Percentiles rank a stretch among this genome's conserved stretches.
Evolutionary conservation across 2,797 vertebrate genomes (phyloP).

Genomic region (Varecia variegata): DNA sequence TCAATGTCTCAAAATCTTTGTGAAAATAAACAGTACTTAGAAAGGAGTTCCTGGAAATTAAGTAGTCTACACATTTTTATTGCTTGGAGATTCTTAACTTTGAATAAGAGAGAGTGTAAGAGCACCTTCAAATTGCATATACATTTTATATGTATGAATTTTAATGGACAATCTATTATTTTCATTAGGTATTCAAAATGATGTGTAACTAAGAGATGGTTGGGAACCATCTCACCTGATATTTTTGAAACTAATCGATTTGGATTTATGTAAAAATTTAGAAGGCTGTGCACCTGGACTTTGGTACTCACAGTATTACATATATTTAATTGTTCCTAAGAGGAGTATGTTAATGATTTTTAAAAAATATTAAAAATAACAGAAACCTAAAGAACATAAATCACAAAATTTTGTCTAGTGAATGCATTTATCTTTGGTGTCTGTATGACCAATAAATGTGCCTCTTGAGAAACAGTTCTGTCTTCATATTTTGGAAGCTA

Average conservation of each 20-base stretch:
- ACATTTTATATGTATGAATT: background rate
- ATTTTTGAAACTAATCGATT: background rate
- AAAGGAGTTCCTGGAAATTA: background rate
- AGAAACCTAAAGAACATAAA: background rate
- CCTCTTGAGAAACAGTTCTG: background rate
- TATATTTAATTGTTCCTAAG: background rate
- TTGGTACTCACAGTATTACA: background rate
- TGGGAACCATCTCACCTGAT: background rate
- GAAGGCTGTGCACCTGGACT: background rate
- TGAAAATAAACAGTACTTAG: background rate
- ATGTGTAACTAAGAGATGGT: background rate
- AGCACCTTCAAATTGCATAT: background rate
- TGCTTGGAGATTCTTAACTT: background rate
- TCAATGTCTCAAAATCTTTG: background rate
- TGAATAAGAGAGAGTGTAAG: background rate
- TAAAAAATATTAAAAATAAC: background rate
- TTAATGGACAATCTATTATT: background rate
- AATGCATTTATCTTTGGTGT: background rate
- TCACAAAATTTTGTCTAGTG: background rate
- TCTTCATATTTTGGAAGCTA: background rate
- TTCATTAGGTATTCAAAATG: background rate
- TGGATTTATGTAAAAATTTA: background rate
- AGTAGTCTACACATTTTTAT: background rate
- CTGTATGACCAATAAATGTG: background rate
- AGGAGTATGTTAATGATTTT: background rate